phyloP scores from a whole-genome alignment of 2,888 invertebrate genomes.

The Agonopterix arenella region DNA sequence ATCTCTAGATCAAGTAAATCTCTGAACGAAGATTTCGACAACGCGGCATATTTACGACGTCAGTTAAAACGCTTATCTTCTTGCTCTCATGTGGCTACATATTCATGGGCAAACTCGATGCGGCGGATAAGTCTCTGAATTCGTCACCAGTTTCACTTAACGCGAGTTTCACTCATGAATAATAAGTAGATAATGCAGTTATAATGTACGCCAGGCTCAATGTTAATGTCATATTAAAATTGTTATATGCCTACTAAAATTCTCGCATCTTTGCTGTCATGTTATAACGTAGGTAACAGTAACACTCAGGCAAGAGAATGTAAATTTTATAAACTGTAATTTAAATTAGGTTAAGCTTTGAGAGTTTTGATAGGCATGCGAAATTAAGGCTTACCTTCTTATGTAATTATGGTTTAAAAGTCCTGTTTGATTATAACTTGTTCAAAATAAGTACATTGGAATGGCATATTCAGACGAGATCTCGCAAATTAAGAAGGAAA shows the following conservation, averaged over 20 bases:
- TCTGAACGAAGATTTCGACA: conserved; percentile 1
- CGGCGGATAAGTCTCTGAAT: conserved; percentile 47
- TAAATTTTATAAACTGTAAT: conserved; percentile 21
- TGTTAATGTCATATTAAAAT: conserved; percentile 44
- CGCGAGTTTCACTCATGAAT: conserved; percentile 62
- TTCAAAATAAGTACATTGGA: conserved; percentile 4
- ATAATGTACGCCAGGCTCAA: conserved; percentile 44
- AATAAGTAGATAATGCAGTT: conserved; percentile 68
- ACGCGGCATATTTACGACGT: conserved; percentile 6
- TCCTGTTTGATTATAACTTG: not conserved
- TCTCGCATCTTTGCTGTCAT: conserved; percentile 21
- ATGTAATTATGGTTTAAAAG: not conserved
- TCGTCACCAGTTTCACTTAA: conserved; percentile 50
- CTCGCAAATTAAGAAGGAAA: conserved; percentile 10
- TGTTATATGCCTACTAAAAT: conserved; percentile 39
- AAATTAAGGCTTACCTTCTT: conserved; percentile 1
- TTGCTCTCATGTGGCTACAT: conserved; percentile 43
- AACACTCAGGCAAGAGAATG: conserved; percentile 13
- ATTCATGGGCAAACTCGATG: conserved; percentile 55
- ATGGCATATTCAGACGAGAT: conserved; percentile 5
- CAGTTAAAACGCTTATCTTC: conserved; percentile 28
- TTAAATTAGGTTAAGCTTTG: conserved; percentile 3
- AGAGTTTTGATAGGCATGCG: conserved; percentile 9
- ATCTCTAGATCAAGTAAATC: too few relatives aligned
- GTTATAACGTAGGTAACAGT: conserved; percentile 15